Evolutionary conservation across 2,797 vertebrate genomes (phyloP).

Genomic region (Yasuhikotakia modesta): DNA sequence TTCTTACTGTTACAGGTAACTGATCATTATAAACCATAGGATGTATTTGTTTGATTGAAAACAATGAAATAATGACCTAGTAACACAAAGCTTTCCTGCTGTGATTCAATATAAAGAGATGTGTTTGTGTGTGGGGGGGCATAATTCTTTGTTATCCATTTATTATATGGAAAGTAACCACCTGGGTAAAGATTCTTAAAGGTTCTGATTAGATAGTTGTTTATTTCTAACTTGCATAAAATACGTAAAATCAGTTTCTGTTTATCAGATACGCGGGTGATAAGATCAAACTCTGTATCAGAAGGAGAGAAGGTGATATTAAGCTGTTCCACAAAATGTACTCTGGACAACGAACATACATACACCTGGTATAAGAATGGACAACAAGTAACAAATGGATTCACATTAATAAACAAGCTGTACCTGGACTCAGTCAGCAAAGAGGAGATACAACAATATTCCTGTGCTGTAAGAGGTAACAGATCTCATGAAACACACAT

Average conservation of each 20-base stretch:
- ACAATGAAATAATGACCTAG: too few species aligned
- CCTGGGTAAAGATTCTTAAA: neutral
- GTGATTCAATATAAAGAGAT: too few species aligned
- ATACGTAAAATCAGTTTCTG: neutral
- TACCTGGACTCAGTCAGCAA: neutral
- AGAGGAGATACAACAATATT: constrained; percentile 1
- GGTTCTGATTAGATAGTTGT: too few species aligned
- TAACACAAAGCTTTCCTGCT: too few species aligned
- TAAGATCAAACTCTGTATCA: neutral
- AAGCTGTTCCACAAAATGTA: constrained; percentile 42
- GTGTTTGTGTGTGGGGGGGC: too few species aligned
- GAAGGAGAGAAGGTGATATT: neutral
- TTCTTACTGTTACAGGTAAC: constrained; percentile 64
- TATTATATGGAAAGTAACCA: neutral
- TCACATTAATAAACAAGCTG: constrained; percentile 26
- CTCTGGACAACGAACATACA: neutral
- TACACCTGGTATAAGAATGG: constrained; percentile 42
- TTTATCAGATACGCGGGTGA: constrained; percentile 40
- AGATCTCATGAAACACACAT: neutral
- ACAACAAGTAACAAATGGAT: neutral
- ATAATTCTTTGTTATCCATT: neutral
- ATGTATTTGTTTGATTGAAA: too few species aligned
- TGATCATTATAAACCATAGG: neutral
- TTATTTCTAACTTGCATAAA: neutral
- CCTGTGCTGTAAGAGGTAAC: constrained; percentile 33